Evolutionary conservation across 2,113 vertebrate species (phyloP).

Genomic region (Cryptomyrus ogoouensis): DNA sequence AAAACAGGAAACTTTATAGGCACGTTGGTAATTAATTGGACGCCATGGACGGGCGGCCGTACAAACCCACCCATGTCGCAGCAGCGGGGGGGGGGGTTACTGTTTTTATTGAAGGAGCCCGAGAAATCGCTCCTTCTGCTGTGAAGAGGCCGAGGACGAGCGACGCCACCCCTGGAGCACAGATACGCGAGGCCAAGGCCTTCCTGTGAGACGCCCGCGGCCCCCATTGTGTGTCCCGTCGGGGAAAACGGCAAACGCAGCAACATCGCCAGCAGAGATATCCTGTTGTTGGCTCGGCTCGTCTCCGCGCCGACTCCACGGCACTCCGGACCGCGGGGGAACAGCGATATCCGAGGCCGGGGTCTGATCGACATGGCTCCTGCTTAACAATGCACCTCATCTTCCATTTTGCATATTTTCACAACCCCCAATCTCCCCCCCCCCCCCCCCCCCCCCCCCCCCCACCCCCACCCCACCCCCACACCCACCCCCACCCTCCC

Average conservation of each 20-base stretch:
- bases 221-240: neutral
- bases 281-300: neutral
- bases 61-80: conserved; percentile 44
- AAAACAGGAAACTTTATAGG: conserved; percentile 76
- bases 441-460: neutral
- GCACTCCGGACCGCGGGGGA: neutral
- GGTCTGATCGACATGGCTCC: neutral
- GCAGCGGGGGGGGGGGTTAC: neutral
- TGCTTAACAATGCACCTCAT: neutral
- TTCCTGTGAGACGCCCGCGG: neutral
- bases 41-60: conserved; percentile 55
- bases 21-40: conserved; percentile 69
- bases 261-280: neutral
- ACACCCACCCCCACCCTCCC: neutral
- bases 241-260: neutral
- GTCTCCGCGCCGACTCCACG: neutral
- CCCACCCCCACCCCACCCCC: conserved; percentile 33
- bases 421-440: too few species aligned
- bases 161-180: too few species aligned
- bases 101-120: neutral
- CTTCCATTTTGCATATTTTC: neutral
- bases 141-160: neutral
- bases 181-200: neutral
- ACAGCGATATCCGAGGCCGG: neutral
- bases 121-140: neutral